Evolutionary conservation across 2,113 vertebrate species (phyloP), one percentile per base, ranked within the genome.

Genomic region (Sorex araneus): DNA sequence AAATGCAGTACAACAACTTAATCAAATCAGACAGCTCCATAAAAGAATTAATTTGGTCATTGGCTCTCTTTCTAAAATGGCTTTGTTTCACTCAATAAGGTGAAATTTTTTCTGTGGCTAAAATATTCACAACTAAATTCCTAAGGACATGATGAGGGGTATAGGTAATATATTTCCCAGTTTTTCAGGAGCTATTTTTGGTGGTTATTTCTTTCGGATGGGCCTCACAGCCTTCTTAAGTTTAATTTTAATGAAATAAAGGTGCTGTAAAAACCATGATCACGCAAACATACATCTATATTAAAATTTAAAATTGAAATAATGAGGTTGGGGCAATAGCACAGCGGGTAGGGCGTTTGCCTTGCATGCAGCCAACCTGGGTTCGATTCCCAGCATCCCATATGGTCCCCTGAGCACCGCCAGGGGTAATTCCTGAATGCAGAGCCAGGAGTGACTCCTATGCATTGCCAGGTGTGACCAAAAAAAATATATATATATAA

Each of bases 31-130:
- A 95, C 94, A 96, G 94, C 81, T 84, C 81, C 84, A 87, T 95
- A 96, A 96, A 96, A 95, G 89, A 95, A 96, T 95, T 96, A 96
- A 97, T 94, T 94, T 96, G 92, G 84, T 85, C 91, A 95, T 67
- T 92, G 90, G 66, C 85, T 90, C 84, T 82, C 71, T 94, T 96
- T 96, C 88, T 75, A 89, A 95, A 92, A 94, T 90, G 95, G 94
- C 97, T 94, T 60, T 96, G 86, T 96, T 96, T 93, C 67, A 94
- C 60, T 97, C 57, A 82, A 71, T 95, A 95, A 95, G 86, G 87
- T 91, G 87, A 94, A 25, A 82, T 50, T 54, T 96, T 95, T 73
- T 94, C 66, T 95, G 32, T 95, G 79, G 87, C 87, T 82, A 90
- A 79, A 93, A 64, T 28, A n/a, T 34, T 97, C 50, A 88, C 89